A percentile compares a stretch with the other conserved stretches of the same genome.
phyloP scores from a whole-genome alignment of 2,888 invertebrate genomes.

The Gymnosoma rotundatum region DNA sequence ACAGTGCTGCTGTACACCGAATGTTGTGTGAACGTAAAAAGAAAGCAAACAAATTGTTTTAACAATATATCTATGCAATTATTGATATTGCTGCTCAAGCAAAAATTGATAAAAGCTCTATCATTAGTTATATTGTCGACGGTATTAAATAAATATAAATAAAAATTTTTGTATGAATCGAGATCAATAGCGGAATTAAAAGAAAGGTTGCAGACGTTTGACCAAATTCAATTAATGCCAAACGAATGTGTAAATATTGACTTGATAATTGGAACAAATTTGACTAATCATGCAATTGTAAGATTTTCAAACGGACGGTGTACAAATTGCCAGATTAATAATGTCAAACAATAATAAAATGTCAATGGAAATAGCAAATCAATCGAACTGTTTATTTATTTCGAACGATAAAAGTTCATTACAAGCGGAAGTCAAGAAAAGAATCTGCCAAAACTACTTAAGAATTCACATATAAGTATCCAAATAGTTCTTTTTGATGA shows the following conservation, averaged over 20 bases:
- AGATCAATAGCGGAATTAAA: conserved; percentile 14
- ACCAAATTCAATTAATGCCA: background rate
- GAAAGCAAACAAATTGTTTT: too few species aligned
- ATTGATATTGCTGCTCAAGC: conserved; percentile 22
- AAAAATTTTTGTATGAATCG: background rate
- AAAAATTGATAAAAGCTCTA: conserved; percentile 11
- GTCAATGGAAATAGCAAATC: background rate
- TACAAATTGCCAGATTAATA: background rate
- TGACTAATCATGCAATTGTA: too few species aligned
- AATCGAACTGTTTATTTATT: background rate
- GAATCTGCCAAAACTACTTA: background rate
- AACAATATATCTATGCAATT: too few species aligned
- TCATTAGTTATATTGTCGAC: too few species aligned
- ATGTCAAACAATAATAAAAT: background rate
- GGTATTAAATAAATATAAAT: too few species aligned
- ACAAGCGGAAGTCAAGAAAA: background rate
- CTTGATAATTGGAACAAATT: too few species aligned
- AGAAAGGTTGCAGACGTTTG: conserved; percentile 5
- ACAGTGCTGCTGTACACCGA: too few species aligned
- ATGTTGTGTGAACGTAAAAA: too few species aligned
- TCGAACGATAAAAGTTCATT: too few species aligned
- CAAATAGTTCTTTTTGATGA: conserved; percentile 4
- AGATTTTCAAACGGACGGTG: too few species aligned
- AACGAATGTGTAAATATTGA: too few species aligned
- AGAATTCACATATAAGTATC: too few species aligned